These are phyloP conservation scores for Discoglossus pictus DNA, from an alignment of 2,797 vertebrate species.

Conservation along the genomic window DNA sequence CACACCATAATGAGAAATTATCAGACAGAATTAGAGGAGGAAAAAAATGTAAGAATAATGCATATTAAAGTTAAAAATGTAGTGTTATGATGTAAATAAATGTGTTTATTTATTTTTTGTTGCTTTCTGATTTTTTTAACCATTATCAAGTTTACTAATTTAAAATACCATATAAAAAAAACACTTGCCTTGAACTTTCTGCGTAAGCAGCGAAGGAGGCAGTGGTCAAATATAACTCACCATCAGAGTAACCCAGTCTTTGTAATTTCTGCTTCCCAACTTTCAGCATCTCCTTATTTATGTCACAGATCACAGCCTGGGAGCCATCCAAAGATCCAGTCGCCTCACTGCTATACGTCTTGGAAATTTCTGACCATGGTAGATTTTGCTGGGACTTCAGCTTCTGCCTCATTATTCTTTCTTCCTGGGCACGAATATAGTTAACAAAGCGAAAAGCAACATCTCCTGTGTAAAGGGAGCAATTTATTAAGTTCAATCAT, in stretches of 20 bases:
- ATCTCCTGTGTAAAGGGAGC: slow-evolving; percentile 77
- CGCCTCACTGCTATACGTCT: slow-evolving; percentile 66
- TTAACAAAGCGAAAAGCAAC: slow-evolving; percentile 92
- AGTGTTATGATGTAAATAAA: too few relatives aligned
- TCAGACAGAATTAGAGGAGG: too few relatives aligned
- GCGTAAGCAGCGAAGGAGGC: background rate
- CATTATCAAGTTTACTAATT: too few relatives aligned
- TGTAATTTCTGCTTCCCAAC: slow-evolving; percentile 83
- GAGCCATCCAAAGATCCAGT: slow-evolving; percentile 53
- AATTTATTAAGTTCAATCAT: too few relatives aligned
- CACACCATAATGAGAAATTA: too few relatives aligned
- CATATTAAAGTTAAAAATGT: too few relatives aligned
- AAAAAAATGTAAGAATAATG: too few relatives aligned
- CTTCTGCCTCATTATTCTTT: slow-evolving; percentile 63
- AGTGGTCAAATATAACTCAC: slow-evolving; percentile 62
- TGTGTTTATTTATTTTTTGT: too few relatives aligned
- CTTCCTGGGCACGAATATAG: slow-evolving; percentile 73
- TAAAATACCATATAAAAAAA: too few relatives aligned
- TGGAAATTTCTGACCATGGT: slow-evolving; percentile 83
- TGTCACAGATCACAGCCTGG: slow-evolving; percentile 88
- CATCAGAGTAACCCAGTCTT: slow-evolving; percentile 70
- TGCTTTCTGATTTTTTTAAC: too few relatives aligned
- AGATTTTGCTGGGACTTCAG: slow-evolving; percentile 72
- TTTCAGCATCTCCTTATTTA: slow-evolving; percentile 95
- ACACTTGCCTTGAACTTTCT: too few relatives aligned